Evolutionary conservation across 2,888 invertebrate species (phyloP).

Genomic region (Pheosia tremula): DNA sequence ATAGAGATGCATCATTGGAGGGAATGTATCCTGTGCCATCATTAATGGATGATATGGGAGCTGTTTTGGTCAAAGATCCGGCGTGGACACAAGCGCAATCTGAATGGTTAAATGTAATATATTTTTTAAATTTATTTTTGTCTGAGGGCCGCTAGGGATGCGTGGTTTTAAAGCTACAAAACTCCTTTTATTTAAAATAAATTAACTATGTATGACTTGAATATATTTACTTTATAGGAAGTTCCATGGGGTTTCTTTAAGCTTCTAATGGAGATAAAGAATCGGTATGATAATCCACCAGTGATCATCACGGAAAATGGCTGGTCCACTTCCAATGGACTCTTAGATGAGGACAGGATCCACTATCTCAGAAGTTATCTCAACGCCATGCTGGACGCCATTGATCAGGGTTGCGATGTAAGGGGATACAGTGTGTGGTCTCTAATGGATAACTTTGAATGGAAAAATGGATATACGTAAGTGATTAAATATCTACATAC

Average conservation of each 20-base stretch:
- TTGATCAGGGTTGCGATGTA: constrained; percentile 75
- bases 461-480: constrained; percentile 84
- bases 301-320: constrained; percentile 86
- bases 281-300: constrained; percentile 80
- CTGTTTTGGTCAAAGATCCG: constrained; percentile 54
- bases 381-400: constrained; percentile 70
- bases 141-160: no score
- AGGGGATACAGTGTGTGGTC: constrained; percentile 85
- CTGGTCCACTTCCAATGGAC: constrained; percentile 74
- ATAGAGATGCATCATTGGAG: constrained; percentile 61
- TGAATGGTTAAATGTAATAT: constrained; percentile 60
- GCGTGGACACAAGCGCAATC: constrained; percentile 60
- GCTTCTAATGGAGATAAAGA: constrained; percentile 77
- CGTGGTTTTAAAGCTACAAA: no score
- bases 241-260: constrained; percentile 86
- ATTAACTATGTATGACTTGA: not conserved
- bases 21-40: constrained; percentile 69
- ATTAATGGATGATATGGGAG: constrained; percentile 63
- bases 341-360: constrained; percentile 77
- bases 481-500: constrained; percentile 28
- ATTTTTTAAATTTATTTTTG: no score
- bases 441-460: constrained; percentile 87
- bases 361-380: constrained; percentile 71
- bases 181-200: no score
- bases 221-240: constrained; percentile 59